Evolutionary conservation across 1,140 invertebrate species (phyloP).

Genomic region (Oreohelix idahoensis): DNA sequence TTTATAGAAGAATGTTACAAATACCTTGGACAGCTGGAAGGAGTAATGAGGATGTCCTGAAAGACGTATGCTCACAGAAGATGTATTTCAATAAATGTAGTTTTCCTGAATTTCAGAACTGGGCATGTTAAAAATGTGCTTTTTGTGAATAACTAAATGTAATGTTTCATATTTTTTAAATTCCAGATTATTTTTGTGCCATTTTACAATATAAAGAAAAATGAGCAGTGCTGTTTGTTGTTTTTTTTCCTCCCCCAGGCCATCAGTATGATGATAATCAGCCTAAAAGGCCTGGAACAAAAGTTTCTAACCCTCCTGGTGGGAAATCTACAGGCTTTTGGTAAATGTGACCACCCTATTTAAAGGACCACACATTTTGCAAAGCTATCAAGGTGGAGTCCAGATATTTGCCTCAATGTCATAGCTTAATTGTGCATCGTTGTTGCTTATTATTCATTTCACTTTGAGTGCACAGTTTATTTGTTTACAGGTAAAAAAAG

Average conservation of each 20-base stretch:
- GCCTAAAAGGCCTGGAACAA: slow-evolving; percentile 69
- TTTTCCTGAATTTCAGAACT: too few relatives aligned
- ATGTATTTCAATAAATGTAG: too few relatives aligned
- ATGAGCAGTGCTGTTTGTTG: too few relatives aligned
- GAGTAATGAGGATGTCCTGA: too few relatives aligned
- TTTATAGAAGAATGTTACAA: too few relatives aligned
- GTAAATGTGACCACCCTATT: slow-evolving; percentile 54
- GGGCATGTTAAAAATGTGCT: too few relatives aligned
- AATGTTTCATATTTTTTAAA: too few relatives aligned
- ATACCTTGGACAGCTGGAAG: too few relatives aligned
- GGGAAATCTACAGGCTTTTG: slow-evolving; percentile 74
- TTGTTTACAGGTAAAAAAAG: not conserved
- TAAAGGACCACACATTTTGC: not conserved
- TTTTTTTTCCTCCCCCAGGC: slow-evolving; percentile 63
- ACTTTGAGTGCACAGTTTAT: not conserved
- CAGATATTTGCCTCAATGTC: not conserved
- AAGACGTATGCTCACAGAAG: too few relatives aligned
- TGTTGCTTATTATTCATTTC: not conserved
- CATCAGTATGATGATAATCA: slow-evolving; percentile 75
- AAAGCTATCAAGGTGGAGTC: not conserved
- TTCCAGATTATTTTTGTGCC: too few relatives aligned
- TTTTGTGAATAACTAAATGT: too few relatives aligned
- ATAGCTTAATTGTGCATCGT: not conserved
- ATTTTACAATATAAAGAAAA: too few relatives aligned
- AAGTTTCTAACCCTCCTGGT: slow-evolving; percentile 74